Percentiles rank a stretch among this genome's conserved stretches.
Conservation (phyloP, 1,140 invertebrate genomes). For the Metaphire vulgaris region DNA sequence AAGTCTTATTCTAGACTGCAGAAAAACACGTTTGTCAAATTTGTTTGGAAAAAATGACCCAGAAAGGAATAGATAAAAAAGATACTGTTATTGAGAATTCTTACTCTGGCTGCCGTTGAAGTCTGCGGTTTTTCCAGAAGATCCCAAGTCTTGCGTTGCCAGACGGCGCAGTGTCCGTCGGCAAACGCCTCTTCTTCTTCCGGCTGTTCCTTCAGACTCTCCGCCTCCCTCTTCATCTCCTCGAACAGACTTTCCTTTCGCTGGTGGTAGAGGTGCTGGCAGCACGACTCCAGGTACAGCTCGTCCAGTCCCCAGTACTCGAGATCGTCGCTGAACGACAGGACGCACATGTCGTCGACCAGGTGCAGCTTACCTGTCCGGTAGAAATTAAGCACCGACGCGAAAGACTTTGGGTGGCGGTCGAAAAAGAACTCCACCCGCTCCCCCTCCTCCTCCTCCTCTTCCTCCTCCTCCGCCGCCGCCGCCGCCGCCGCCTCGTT, state of each 20-base stretch:
- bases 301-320: constrained; percentile 98
- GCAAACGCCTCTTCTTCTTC: constrained; percentile 88
- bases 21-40: too few species aligned
- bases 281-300: constrained; percentile 92
- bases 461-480: too few species aligned
- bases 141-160: constrained; percentile 96
- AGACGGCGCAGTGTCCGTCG: constrained; percentile 76
- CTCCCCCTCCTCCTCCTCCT: constrained; percentile 74
- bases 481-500: too few species aligned
- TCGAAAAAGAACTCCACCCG: constrained; percentile 97
- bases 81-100: too few species aligned
- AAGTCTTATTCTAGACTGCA: too few species aligned
- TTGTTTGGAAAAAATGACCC: too few species aligned
- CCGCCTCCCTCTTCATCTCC: constrained; percentile 96
- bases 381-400: constrained; percentile 96
- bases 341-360: constrained; percentile 96
- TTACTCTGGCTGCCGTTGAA: constrained; percentile 92
- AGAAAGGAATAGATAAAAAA: too few species aligned
- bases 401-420: constrained; percentile 93
- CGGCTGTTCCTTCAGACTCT: constrained; percentile 74
- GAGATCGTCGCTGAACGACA: constrained; percentile 94
- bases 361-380: constrained; percentile 93
- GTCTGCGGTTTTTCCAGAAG: constrained; percentile 94
- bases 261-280: constrained; percentile 97
- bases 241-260: constrained; percentile 95